phyloP scores from a whole-genome alignment of 2,113 vertebrate genomes.

The Saccopteryx leptura region DNA sequence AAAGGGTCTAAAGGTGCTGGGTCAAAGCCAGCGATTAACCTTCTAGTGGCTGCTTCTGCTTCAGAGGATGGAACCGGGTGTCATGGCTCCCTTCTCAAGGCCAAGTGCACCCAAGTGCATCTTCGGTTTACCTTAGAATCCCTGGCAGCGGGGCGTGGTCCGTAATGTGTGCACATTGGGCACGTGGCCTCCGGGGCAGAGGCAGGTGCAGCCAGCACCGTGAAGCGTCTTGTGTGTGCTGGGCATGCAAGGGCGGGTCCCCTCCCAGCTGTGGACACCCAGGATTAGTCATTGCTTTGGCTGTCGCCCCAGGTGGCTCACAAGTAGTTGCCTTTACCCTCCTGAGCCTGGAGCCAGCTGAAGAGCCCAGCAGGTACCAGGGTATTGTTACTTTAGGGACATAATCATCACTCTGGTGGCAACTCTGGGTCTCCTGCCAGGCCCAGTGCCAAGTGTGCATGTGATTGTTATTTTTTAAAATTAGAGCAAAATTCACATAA shows the following conservation, averaged over 20 bases:
- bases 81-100: neutral
- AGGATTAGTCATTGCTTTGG: constrained; percentile 23
- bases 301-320: neutral
- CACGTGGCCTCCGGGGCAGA: accelerated
- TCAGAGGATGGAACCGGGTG: neutral
- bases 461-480: neutral
- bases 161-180: accelerated
- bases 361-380: accelerated
- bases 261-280: neutral
- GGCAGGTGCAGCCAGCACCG: accelerated
- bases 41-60: neutral
- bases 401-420: accelerated
- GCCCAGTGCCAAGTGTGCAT: neutral
- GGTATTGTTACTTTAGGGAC: too few relatives aligned
- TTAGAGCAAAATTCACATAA: neutral
- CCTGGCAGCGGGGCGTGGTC: accelerated
- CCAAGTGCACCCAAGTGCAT: neutral
- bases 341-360: neutral
- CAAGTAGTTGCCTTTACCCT: neutral
- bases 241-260: accelerated
- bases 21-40: neutral
- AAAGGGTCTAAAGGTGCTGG: neutral
- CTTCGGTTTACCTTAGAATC: neutral
- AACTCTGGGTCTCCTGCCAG: neutral
- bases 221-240: accelerated